Base-by-base conservation (phyloP, 2,797 vertebrate genomes). In the Gymnodraco acuticeps region DNA sequence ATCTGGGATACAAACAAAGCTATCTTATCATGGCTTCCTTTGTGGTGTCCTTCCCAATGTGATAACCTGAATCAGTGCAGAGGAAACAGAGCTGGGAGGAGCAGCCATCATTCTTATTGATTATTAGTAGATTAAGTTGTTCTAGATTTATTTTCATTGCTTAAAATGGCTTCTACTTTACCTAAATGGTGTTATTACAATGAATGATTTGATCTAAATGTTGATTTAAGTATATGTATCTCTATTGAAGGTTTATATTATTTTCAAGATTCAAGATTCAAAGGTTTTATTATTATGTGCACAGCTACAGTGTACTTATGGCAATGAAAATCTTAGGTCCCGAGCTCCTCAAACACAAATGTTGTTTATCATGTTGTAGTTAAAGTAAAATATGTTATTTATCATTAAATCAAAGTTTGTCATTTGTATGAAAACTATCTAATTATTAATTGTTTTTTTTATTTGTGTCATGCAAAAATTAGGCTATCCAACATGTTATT, bases 1-100 rank as follows among this genome's bases (percentile, higher is more conserved):
- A 91, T 93, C 92, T 90, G 66, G n/a, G 77, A 78, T 74, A 81
- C 85, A 94, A 94, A 93, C 88, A 89, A 82, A 87, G 77, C 62
- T 87, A 92, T 91, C 92, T 93, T 95, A 95, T 95, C 94, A 89
- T 82, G 3, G 16, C 81, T 93, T 94, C 92, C 93, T 93, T 83
- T 88, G 83, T 71, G 69, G 74, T 50, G 62, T 82, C 68, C 54
- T 84, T 83, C 86, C 75, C 73, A 62, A 70, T 46, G 67, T 87
- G 89, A 92, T 90, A 88, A 77, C 75, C 67, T 64, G 62, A 84
- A 86, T 89, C 73, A 83, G 70, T 42, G 63, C 70, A 67, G 67
- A 82, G 76, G 81, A 75, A 84, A 68, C 70, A 67, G 64, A 73
- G 69, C 67, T 48, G 73, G 70, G 70, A 65, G 63, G 41, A 63